Conservation (phyloP, 1,140 invertebrate genomes). For the Saccostrea echinata region DNA sequence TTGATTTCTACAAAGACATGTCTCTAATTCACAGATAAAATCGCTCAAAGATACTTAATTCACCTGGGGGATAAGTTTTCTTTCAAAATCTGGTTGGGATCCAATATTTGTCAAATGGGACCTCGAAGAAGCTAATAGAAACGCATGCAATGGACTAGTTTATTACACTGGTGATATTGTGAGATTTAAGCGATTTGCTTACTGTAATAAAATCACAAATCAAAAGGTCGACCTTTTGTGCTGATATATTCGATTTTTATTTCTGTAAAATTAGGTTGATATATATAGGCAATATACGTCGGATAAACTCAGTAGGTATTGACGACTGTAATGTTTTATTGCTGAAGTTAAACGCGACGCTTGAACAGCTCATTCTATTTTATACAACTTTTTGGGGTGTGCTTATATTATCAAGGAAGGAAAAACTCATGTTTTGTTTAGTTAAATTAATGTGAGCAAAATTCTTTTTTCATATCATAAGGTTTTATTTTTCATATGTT, state of each 20-base stretch:
- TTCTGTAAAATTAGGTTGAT: constrained; percentile 26
- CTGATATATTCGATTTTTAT: constrained; percentile 36
- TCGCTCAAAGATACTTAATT: constrained; percentile 32
- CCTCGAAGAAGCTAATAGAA: constrained; percentile 38
- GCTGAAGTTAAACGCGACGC: not conserved
- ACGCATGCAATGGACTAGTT: constrained; percentile 17
- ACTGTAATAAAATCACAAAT: constrained; percentile 36
- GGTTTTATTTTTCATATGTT: too few species aligned
- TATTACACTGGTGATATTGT: constrained; percentile 26
- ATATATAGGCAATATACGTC: constrained; percentile 10
- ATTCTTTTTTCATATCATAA: too few species aligned
- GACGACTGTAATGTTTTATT: constrained; percentile 9
- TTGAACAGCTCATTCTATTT: not conserved
- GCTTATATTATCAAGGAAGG: too few species aligned
- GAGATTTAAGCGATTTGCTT: constrained; percentile 17
- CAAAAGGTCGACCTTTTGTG: constrained; percentile 23
- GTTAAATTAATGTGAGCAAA: too few species aligned
- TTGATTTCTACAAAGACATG: constrained; percentile 32
- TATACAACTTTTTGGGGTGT: not conserved
- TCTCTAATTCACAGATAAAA: constrained; percentile 30
- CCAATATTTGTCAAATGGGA: constrained; percentile 38
- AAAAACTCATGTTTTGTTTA: too few species aligned
- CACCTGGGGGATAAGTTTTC: constrained; percentile 30
- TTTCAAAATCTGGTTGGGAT: constrained; percentile 38
- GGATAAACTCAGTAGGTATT: not conserved